phyloP scores from a whole-genome alignment of 2,797 vertebrate genomes.

The Rhodeus uyekii region DNA sequence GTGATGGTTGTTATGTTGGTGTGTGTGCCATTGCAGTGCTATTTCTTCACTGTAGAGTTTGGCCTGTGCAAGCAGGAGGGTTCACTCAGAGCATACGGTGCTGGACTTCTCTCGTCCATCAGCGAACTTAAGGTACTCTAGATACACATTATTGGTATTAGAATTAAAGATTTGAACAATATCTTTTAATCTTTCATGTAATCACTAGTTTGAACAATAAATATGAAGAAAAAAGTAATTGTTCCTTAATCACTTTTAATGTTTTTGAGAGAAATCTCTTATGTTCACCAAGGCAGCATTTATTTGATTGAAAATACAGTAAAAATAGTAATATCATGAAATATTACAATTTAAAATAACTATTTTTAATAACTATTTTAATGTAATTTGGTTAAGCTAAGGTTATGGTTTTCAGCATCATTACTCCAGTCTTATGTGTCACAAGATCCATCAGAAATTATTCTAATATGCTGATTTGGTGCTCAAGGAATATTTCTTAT shows the following conservation, averaged over 20 bases:
- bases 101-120: slow-evolving; percentile 94
- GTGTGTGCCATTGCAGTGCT: slow-evolving; percentile 81
- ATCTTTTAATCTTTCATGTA: background rate
- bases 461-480: background rate
- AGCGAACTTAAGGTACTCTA: slow-evolving; percentile 87
- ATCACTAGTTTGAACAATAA: background rate
- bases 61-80: slow-evolving; percentile 97
- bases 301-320: background rate
- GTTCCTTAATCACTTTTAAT: background rate
- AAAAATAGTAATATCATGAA: background rate
- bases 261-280: background rate
- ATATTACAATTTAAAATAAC: background rate
- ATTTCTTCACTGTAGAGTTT: slow-evolving; percentile 99
- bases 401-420: background rate
- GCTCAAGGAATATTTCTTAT: background rate
- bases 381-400: background rate
- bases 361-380: background rate
- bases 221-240: background rate
- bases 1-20: background rate
- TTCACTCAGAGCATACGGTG: slow-evolving; percentile 92
- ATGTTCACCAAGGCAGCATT: background rate
- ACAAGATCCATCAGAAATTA: background rate
- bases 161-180: background rate
- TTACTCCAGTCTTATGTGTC: background rate
- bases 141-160: background rate